phyloP scores from a whole-genome alignment of 2,113 vertebrate species.

The Phrynosoma platyrhinos region DNA sequence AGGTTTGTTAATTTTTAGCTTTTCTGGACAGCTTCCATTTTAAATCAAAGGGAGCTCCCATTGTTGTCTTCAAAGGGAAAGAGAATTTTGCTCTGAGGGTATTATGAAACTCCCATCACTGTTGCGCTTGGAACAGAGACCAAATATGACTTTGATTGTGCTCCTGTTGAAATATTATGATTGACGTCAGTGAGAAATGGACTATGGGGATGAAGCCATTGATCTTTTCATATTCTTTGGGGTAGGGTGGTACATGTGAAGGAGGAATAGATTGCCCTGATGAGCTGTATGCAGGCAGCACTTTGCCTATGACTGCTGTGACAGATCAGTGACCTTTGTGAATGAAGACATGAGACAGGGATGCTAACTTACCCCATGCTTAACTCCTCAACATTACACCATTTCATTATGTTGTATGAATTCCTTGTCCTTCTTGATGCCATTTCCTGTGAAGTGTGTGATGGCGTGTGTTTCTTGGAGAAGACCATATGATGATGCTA shows the following conservation, averaged over 20 bases:
- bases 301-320: background rate
- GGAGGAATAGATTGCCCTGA: too few relatives aligned
- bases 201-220: background rate
- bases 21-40: slow-evolving; percentile 19
- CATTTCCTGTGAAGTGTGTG: background rate
- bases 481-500: background rate
- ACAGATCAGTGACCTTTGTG: background rate
- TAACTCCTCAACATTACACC: background rate
- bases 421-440: background rate
- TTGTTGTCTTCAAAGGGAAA: slow-evolving; percentile 19
- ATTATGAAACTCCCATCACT: slow-evolving; percentile 27
- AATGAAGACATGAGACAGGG: background rate
- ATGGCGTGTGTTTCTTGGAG: background rate
- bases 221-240: background rate
- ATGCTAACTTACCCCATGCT: background rate
- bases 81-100: background rate
- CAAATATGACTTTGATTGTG: background rate
- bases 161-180: background rate
- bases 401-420: background rate
- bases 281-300: too few relatives aligned
- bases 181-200: background rate
- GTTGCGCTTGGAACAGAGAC: slow-evolving; percentile 17
- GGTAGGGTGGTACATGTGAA: too few relatives aligned
- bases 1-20: too few relatives aligned
- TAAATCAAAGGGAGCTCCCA: slow-evolving; percentile 13